Evolutionary conservation across 1,140 invertebrate genomes (phyloP), one percentile per base, ranked within the genome.

Genomic region (Pachyrhynchus sulphureomaculatus): DNA sequence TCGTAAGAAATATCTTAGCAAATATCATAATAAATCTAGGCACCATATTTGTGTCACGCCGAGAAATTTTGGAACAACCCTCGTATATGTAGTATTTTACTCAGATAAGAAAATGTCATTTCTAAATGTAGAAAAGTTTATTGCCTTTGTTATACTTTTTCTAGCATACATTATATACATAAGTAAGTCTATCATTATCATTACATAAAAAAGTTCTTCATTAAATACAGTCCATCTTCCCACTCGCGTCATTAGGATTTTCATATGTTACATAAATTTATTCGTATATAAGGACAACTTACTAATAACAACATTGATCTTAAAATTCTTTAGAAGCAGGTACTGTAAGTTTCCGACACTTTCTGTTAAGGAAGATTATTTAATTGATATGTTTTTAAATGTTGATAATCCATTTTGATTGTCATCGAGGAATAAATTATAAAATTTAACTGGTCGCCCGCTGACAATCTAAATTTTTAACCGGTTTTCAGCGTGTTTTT

Each of bases 331-430:
- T 47, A 36, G 55, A 39, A 39, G 55, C 55, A 48, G 47, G 47
- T 49, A 49, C 47, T 32, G 44, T 47, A 42, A 34, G 47, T 42
- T 41, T 45, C 57, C 57, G 57, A 42, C 57, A 59, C 57, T 59
- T 59, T 59, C 33, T 24, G 36, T 41, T 52, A 51, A 49, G 15
- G 57, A 52, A 59, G 44, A 37, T 59, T 49, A 51, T 59, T 59
- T 59, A 59, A 59, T 59, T 59, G 57, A 59, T 59, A 59, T 59
- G 57, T 59, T 59, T 59, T 59, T 59, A 52, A 59, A 59, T 42
- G 57, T 59, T 59, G 47, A 59, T 59, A 59, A 59, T 59, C 57
- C 57, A 59, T 59, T 59, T 49, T 49, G 57, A 59, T 47, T 59
- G 47, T 59, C 57, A 44, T 59, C 57, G 42, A 37, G 37, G 57